Conservation (phyloP, 2,113 vertebrate genomes). For the Scolopax mira region DNA sequence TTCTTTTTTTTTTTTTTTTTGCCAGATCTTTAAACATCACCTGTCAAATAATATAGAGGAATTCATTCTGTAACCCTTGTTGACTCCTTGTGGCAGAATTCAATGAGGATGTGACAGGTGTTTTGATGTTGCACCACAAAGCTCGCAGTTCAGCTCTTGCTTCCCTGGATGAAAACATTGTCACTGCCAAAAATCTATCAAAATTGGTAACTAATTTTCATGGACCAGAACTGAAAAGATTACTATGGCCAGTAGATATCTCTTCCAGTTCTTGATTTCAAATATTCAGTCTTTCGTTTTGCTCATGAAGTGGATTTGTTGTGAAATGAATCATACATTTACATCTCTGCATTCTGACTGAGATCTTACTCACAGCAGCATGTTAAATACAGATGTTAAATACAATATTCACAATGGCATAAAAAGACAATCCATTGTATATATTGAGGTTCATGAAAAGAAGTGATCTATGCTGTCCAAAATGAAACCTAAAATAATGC, state of each 20-base stretch:
- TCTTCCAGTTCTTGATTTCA: neutral
- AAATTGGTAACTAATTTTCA: neutral
- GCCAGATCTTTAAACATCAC: neutral
- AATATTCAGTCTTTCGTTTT: neutral
- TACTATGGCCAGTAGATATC: neutral
- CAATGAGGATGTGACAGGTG: neutral
- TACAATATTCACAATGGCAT: neutral
- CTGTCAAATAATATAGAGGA: constrained; percentile 5
- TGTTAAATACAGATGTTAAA: neutral
- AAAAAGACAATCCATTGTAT: neutral
- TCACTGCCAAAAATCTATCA: neutral
- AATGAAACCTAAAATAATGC: neutral
- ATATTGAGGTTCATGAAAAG: neutral
- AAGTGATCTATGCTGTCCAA: neutral
- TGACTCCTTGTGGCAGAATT: neutral
- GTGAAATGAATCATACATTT: neutral
- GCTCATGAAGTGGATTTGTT: neutral
- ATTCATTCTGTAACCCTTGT: neutral
- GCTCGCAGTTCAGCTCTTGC: neutral
- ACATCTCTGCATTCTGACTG: neutral
- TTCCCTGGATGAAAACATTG: neutral
- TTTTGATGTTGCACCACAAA: constrained; percentile 7
- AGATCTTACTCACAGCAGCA: neutral
- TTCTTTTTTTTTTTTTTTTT: neutral
- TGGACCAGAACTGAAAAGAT: neutral